Evolutionary conservation across 2,888 invertebrate genomes (phyloP).

Genomic region (Caenorhabditis japonica): DNA sequence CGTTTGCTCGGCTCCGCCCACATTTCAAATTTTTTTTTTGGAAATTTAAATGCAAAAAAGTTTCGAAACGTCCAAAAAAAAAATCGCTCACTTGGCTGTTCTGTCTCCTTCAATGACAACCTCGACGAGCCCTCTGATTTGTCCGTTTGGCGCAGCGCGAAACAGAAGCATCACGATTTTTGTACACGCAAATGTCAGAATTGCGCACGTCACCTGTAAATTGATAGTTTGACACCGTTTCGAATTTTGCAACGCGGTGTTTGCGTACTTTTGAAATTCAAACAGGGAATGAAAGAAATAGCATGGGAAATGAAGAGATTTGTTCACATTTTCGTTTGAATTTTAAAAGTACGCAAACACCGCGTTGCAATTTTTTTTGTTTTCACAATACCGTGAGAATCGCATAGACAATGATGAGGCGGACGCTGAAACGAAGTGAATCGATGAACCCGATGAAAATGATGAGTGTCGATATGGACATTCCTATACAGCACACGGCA

Average conservation of each 20-base stretch:
- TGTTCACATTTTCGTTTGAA: no score
- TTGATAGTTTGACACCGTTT: neutral
- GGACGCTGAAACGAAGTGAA: constrained; percentile 57
- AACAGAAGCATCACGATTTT: constrained; percentile 59
- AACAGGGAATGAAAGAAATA: neutral
- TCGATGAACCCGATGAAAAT: constrained; percentile 61
- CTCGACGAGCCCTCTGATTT: constrained; percentile 48
- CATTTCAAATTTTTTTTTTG: no score
- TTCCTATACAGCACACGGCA: constrained; percentile 50
- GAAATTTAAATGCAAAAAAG: no score
- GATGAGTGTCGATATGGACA: constrained; percentile 57
- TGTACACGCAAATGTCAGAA: constrained; percentile 51
- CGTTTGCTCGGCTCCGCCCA: no score
- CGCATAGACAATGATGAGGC: constrained; percentile 57
- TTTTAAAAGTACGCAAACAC: no score
- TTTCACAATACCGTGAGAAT: constrained; percentile 55
- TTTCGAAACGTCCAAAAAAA: no score
- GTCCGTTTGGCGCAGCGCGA: constrained; percentile 65
- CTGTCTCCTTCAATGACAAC: constrained; percentile 60
- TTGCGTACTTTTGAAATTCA: no score
- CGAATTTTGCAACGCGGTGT: no score
- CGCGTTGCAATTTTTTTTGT: no score
- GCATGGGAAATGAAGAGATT: no score
- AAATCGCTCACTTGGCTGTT: constrained; percentile 47
- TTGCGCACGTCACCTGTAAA: constrained; percentile 45